Base-by-base conservation (phyloP, 2,888 invertebrate genomes). In the Leucophora obtusa region DNA sequence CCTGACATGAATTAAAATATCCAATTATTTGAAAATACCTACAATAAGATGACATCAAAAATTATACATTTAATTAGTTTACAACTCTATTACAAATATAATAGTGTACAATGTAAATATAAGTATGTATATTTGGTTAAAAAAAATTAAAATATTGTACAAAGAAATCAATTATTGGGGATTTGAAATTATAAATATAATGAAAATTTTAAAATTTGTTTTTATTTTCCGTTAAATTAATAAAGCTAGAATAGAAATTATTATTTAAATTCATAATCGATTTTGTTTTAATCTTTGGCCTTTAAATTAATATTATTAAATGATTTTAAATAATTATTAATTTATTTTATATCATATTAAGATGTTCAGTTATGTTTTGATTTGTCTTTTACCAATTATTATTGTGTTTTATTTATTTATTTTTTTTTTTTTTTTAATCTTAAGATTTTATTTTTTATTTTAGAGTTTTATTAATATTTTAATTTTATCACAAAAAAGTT, bases 401-500 rank as follows among this genome's bases (percentile, higher is more conserved):
- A 50, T 71, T 77, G 35, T 59, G 10, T 17, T 43, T 2, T 8
- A 10, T n/a, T 35, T 10, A 35, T 54, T 24, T 33, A 59, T 11
- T 35, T 35, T 35, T 21, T 51, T 80, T 77, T 68, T 60, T 50
- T 50, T 35, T 62, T 58, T 63, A 33, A 60, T 59, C n/a, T 54
- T 53, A 51, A 51, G 15, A 60, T 63, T 38, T 38, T 33, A 47
- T 65, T 66, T 70, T 15, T 54, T 21, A 17, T 72, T 76, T 69
- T 35, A 28, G 5, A 10, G 54, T 56, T 73, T 81, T 38, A 59
- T 72, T 65, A 80, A 75, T 75, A 75, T 75, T 76, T 24, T 72
- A 73, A 77, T 77, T 70, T 50, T 74, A 81, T 81, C 81, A 81
- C 81, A 77, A 78, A 73, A 81, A 77, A 81, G 73, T 56, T 69